phyloP scores from a whole-genome alignment of 2,797 vertebrate genomes.

The Anabacerthia variegaticeps region DNA sequence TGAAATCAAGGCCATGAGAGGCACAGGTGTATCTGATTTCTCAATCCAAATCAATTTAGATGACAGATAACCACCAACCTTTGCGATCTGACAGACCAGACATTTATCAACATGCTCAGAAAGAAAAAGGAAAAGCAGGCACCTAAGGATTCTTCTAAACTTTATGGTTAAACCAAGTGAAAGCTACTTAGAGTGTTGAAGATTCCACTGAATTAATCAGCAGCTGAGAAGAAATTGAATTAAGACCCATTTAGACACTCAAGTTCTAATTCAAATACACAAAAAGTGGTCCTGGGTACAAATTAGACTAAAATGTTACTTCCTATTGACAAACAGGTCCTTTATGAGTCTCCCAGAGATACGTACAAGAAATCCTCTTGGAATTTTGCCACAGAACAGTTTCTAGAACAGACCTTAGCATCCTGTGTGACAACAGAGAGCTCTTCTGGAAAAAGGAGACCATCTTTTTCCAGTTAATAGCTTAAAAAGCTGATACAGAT shows the following conservation, averaged over 20 bases:
- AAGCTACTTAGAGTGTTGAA: not conserved
- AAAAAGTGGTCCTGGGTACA: not conserved
- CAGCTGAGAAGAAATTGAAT: not conserved
- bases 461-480: not conserved
- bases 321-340: not conserved
- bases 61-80: not conserved
- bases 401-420: not conserved
- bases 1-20: constrained; percentile 9
- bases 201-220: not conserved
- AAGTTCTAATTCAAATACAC: not conserved
- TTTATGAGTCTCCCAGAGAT: not conserved
- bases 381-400: not conserved
- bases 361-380: not conserved
- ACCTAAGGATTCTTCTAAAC: not conserved
- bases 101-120: not conserved
- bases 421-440: not conserved
- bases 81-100: not conserved
- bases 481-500: not conserved
- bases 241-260: not conserved
- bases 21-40: constrained; percentile 8
- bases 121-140: not conserved
- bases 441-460: not conserved
- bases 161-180: not conserved
- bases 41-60: constrained; percentile 13
- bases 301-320: not conserved